Evolutionary conservation across 2,797 vertebrate species (phyloP).

Genomic region (Myiothlypis chrysogaster): DNA sequence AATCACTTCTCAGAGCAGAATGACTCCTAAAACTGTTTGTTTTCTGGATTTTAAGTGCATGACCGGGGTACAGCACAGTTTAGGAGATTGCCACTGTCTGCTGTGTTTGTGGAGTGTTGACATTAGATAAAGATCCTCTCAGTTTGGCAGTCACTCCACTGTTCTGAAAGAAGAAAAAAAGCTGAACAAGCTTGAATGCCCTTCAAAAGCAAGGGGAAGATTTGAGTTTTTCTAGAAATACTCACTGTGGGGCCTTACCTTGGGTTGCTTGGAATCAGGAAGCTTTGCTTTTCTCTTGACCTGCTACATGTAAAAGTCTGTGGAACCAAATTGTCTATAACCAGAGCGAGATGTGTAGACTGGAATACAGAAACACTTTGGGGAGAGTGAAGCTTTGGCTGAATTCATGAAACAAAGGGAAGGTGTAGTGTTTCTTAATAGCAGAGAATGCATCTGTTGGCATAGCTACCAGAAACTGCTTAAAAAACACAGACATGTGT

Average conservation of each 20-base stretch:
- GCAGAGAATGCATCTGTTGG: background rate
- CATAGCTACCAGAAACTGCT: background rate
- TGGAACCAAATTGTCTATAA: background rate
- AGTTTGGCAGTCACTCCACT: background rate
- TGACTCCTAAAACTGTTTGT: background rate
- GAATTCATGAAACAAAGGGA: background rate
- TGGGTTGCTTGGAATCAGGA: background rate
- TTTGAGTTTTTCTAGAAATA: background rate
- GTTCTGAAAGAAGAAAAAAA: background rate
- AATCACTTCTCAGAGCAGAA: background rate
- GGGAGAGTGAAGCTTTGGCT: background rate
- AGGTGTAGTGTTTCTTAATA: background rate
- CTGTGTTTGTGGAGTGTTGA: background rate
- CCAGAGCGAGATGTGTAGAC: background rate
- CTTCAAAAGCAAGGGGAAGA: background rate
- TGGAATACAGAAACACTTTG: background rate
- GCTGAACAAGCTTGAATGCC: background rate
- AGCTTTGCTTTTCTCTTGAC: background rate
- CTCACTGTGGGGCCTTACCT: background rate
- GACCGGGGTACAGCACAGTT: background rate
- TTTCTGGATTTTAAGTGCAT: background rate
- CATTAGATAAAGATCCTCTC: background rate
- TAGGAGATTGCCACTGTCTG: background rate
- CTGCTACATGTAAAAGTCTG: background rate
- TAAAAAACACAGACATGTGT: rapidly evolving